Evolutionary conservation across 2,113 vertebrate species (phyloP), one percentile per base, ranked within the genome.

Genomic region (Gymnorhina tibicen): DNA sequence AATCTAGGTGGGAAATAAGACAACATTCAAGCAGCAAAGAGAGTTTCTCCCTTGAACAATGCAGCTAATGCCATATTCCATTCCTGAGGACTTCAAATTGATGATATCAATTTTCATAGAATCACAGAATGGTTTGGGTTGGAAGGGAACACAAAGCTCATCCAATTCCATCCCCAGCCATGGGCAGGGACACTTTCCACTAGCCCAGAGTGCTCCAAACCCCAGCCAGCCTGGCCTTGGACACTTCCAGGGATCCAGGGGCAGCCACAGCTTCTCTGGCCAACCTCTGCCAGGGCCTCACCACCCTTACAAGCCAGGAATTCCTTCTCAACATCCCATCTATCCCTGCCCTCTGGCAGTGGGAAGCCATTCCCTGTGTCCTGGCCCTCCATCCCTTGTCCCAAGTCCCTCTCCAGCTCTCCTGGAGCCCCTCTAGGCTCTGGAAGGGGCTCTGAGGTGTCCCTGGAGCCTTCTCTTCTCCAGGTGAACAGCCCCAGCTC

Each of bases 151-250:
- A 21, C 39, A 24, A 52, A 67, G 13, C 1, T 3, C 10, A 20
- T 18, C 28, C 15, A 3, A 2, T 50, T 0, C 17, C 52, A 50
- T 1, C 15, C 15, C 16, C 26, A 42, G 58, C 58, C 58, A 35
- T 22, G 41, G 39, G 10, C 41, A 81, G 63, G n/a, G n/a, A 47
- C 41, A 81, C 10, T 8, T 68, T 2, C 21, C 63, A 46, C 41
- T 8, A 6, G 1, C 13, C 50, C 62, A 56, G 20, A 4, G 0
- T 44, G 33, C 1, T 56, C 27, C 41, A 46, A 67, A 16, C 20
- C 32, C 32, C 0, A 0, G 55, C 62, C 77, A 46, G 0, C 27
- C 26, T 67, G 62, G 26, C 26, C 77, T 66, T 11, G 77, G 16
- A 20, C 62, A 55, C 33, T 44, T 0, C 60, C 47, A 79, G 49